Evolutionary conservation across 2,797 vertebrate genomes (phyloP).

Genomic region (Manis crassicaudata): DNA sequence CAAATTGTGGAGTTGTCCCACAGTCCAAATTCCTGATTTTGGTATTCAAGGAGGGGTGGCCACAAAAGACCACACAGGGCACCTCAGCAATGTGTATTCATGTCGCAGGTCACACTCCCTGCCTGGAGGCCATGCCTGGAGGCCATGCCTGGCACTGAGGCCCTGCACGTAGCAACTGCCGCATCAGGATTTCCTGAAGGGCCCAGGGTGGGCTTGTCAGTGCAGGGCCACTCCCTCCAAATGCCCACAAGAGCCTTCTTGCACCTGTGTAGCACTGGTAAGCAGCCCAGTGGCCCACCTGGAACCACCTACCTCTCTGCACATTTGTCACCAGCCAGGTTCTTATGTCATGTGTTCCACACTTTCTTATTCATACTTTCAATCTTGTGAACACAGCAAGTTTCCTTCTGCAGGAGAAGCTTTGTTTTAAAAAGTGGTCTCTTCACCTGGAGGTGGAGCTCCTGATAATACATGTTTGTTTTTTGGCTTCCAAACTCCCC

Average conservation of each 20-base stretch:
- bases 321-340: not conserved
- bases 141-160: fast-evolving
- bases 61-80: not conserved
- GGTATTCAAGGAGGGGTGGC: not conserved
- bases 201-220: not conserved
- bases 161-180: too few relatives aligned
- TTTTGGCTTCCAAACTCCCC: not conserved
- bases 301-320: not conserved
- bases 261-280: not conserved
- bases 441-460: not conserved
- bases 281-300: not conserved
- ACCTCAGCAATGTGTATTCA: too few relatives aligned
- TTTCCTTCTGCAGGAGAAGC: not conserved
- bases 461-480: not conserved
- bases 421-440: not conserved
- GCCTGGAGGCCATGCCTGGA: not conserved
- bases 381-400: too few relatives aligned
- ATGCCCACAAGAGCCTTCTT: not conserved
- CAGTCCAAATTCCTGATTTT: not conserved
- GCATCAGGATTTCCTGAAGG: not conserved
- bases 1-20: fast-evolving
- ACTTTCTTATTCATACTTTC: not conserved
- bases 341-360: fast-evolving
- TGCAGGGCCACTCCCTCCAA: too few relatives aligned
- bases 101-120: not conserved